Percentiles rank a stretch among this genome's conserved stretches.
Conservation (phyloP, 2,113 vertebrate species). For the Pomatostomus ruficeps region DNA sequence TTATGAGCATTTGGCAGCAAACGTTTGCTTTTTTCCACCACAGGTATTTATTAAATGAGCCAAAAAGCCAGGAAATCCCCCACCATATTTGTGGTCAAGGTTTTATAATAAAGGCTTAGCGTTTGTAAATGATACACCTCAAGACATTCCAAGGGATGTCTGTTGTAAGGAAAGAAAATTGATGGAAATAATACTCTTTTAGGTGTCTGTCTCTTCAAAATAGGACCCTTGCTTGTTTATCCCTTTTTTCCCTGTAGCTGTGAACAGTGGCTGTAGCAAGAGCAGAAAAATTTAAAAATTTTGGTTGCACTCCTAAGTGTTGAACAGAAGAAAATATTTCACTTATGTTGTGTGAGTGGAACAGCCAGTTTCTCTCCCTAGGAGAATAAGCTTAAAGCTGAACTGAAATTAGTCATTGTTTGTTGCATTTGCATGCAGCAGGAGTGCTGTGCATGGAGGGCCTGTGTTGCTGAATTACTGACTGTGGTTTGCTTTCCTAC, state of each 20-base stretch:
- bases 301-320: background rate
- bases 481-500: background rate
- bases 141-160: background rate
- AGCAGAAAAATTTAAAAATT: background rate
- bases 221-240: background rate
- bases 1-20: background rate
- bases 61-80: background rate
- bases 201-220: background rate
- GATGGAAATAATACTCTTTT: background rate
- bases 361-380: background rate
- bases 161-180: background rate
- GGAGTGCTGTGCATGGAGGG: background rate
- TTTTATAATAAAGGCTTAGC: background rate
- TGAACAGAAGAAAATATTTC: background rate
- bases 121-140: background rate
- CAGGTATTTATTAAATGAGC: background rate
- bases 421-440: constrained; percentile 35
- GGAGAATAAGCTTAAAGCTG: constrained; percentile 5
- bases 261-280: background rate
- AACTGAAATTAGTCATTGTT: constrained; percentile 43
- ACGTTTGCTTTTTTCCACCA: background rate
- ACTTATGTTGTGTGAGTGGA: background rate
- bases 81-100: background rate
- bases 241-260: background rate
- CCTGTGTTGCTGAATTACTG: background rate